Percentiles rank a stretch among this genome's conserved stretches.
Evolutionary conservation across 1,140 invertebrate species (phyloP).

Genomic region (Drosophila arawakana): DNA sequence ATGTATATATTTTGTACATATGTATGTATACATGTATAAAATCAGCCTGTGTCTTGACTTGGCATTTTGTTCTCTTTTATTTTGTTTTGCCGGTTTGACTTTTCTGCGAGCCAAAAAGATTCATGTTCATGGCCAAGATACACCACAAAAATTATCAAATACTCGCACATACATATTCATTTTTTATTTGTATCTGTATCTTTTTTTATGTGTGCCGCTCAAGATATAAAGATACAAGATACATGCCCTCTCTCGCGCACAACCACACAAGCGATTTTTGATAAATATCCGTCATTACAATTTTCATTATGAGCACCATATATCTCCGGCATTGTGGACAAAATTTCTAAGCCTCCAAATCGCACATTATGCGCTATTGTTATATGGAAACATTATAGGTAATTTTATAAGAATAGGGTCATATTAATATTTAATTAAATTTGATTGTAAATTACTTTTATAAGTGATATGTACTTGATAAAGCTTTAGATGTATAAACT

Average conservation of each 20-base stretch:
- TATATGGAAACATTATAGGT: not conserved
- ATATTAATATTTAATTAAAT: constrained; percentile 5
- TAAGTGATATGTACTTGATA: too few relatives aligned
- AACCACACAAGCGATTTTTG: constrained; percentile 70
- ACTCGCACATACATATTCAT: constrained; percentile 56
- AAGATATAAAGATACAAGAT: constrained; percentile 61
- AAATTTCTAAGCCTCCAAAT: constrained; percentile 19
- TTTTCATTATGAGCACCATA: constrained; percentile 74
- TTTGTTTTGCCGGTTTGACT: constrained; percentile 38
- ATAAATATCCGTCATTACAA: constrained; percentile 74
- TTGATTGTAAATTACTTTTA: not conserved
- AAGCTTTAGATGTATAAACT: too few relatives aligned
- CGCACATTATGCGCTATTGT: constrained; percentile 35
- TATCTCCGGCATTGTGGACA: constrained; percentile 62
- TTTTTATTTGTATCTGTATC: constrained; percentile 20
- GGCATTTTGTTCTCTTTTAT: constrained; percentile 27
- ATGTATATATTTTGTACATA: not conserved
- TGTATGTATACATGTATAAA: constrained; percentile 2
- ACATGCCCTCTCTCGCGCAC: constrained; percentile 48
- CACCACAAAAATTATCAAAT: constrained; percentile 75
- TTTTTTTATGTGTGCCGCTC: constrained; percentile 63
- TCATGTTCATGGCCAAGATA: constrained; percentile 75
- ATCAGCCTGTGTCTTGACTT: constrained; percentile 33
- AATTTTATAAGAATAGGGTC: constrained; percentile 17
- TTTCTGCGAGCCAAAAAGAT: constrained; percentile 55